Evolutionary conservation across 2,113 vertebrate species (phyloP).

Genomic region (Ailurus styani): DNA sequence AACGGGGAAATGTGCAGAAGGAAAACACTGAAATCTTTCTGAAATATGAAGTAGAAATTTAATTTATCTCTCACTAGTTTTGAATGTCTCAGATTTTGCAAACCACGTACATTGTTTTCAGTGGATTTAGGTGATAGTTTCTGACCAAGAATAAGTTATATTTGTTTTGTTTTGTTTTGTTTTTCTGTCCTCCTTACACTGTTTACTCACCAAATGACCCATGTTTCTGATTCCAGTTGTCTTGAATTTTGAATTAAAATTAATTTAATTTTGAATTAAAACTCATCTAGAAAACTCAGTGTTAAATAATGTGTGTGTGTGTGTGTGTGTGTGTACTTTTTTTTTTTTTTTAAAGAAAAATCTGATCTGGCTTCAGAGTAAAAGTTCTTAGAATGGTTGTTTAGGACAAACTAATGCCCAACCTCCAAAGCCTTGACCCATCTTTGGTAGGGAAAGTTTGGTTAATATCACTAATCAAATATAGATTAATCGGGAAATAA

Average conservation of each 20-base stretch:
- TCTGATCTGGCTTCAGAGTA: neutral
- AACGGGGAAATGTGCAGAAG: neutral
- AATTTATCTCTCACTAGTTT: neutral
- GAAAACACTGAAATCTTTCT: slow-evolving; percentile 7
- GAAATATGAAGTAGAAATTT: neutral
- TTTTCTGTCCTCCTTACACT: neutral
- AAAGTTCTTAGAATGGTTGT: neutral
- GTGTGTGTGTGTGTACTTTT: neutral
- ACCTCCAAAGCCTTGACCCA: neutral
- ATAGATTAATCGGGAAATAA: neutral
- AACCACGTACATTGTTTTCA: neutral
- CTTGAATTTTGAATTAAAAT: slow-evolving; percentile 20
- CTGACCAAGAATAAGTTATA: neutral
- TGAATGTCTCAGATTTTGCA: neutral
- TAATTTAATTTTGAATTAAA: slow-evolving; percentile 26
- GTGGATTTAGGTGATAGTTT: neutral
- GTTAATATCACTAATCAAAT: neutral
- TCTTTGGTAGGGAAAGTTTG: neutral
- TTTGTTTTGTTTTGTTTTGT: too few species aligned
- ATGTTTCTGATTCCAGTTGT: neutral
- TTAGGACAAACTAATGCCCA: neutral
- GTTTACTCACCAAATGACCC: neutral
- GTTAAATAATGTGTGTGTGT: neutral
- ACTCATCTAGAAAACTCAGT: neutral
- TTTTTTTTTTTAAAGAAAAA: neutral